phyloP scores from a whole-genome alignment of 2,888 invertebrate species.

The Alitta virens region DNA sequence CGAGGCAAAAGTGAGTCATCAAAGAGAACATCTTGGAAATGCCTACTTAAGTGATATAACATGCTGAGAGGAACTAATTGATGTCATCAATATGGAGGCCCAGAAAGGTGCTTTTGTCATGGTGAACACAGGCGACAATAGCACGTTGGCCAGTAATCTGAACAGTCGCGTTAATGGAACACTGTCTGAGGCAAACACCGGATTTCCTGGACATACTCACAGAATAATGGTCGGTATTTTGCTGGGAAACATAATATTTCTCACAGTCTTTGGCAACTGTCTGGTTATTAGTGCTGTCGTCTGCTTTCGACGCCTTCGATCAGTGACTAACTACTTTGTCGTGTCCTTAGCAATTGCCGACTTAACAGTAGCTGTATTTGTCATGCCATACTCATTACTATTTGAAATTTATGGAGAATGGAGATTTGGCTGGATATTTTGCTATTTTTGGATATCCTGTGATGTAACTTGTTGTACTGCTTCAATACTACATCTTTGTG shows the following conservation, averaged over 20 bases:
- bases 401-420: constrained; percentile 41
- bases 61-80: no score
- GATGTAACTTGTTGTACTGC: constrained; percentile 55
- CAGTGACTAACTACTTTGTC: constrained; percentile 47
- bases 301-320: constrained; percentile 41
- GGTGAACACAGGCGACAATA: no score
- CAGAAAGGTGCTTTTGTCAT: no score
- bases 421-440: constrained; percentile 46
- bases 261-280: constrained; percentile 42
- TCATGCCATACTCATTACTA: constrained; percentile 50
- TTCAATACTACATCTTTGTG: constrained; percentile 50
- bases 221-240: constrained; percentile 8
- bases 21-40: no score
- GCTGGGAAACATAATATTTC: constrained; percentile 27
- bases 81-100: no score
- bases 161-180: no score
- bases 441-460: constrained; percentile 52
- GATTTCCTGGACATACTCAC: no score
- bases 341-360: constrained; percentile 49
- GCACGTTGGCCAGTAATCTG: no score
- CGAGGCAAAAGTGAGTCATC: no score
- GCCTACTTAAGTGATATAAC: no score
- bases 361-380: constrained; percentile 48
- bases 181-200: no score
- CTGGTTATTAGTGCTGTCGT: constrained; percentile 47